phyloP scores from a whole-genome alignment of 2,113 vertebrate species.

The Boulengeromyrus knoepffleri region DNA sequence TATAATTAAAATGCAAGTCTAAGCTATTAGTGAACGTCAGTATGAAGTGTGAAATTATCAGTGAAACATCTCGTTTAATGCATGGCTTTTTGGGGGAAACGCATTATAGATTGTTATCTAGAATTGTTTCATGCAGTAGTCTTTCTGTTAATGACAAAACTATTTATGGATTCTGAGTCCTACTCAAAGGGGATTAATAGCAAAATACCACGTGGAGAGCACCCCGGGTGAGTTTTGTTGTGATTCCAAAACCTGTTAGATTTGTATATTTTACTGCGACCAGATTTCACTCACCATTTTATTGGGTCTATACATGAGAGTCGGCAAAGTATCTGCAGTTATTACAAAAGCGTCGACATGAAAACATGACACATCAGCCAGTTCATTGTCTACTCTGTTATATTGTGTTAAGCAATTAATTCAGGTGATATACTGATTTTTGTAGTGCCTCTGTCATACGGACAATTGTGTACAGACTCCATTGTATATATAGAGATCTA shows the following conservation, averaged over 20 bases:
- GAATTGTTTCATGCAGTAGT: neutral
- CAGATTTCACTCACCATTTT: neutral
- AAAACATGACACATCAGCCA: neutral
- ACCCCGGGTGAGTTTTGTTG: neutral
- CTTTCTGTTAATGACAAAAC: neutral
- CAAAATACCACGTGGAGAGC: neutral
- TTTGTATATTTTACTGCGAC: neutral
- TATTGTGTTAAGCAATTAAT: neutral
- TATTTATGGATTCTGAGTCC: neutral
- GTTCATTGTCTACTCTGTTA: neutral
- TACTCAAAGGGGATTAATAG: neutral
- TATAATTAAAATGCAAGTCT: slow-evolving; percentile 2
- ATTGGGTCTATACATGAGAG: neutral
- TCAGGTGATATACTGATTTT: neutral
- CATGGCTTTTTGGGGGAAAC: neutral
- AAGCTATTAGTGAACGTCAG: neutral
- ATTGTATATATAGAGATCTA: neutral
- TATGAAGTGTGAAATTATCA: neutral
- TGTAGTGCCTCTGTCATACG: neutral
- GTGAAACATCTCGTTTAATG: neutral
- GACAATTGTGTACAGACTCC: neutral
- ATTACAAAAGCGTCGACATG: neutral
- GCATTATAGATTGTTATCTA: slow-evolving; percentile 1
- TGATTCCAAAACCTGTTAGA: neutral
- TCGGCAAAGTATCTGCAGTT: neutral